phyloP scores from a whole-genome alignment of 2,888 invertebrate genomes.

The Clepsis dumicolana region DNA sequence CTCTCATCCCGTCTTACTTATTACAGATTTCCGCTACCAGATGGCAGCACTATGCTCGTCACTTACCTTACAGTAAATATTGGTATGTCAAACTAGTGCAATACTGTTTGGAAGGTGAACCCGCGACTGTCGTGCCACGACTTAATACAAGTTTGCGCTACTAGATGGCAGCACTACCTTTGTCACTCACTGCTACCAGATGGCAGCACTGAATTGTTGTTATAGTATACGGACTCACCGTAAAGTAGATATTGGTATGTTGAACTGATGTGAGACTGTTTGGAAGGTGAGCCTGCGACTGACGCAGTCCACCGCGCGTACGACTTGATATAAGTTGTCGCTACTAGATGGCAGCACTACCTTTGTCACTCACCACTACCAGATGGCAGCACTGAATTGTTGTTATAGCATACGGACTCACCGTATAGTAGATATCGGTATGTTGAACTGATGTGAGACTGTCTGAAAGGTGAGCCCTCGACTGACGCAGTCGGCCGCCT shows the following conservation, averaged over 20 bases:
- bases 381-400: constrained; percentile 2
- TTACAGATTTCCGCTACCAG: no score
- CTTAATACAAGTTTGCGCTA: not conserved
- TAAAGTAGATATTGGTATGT: constrained; percentile 82
- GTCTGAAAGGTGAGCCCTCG: constrained; percentile 95
- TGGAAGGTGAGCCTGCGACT: constrained; percentile 95
- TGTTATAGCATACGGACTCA: constrained; percentile 50
- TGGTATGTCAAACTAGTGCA: no score
- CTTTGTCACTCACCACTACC: not conserved
- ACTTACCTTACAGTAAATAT: no score
- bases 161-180: not conserved
- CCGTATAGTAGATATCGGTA: constrained; percentile 94
- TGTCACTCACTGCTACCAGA: not conserved
- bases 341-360: not conserved
- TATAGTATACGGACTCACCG: constrained; percentile 64
- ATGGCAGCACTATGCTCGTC: no score
- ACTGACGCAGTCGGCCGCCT: constrained; percentile 94
- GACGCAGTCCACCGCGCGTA: constrained; percentile 73
- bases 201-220: no score
- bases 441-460: constrained; percentile 94
- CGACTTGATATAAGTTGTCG: not conserved
- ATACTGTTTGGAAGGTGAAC: no score
- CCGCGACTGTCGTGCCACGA: no score
- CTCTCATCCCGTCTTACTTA: no score
- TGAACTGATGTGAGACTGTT: constrained; percentile 89